Conservation (phyloP, 2,888 invertebrate species). For the Hypena proboscidalis region DNA sequence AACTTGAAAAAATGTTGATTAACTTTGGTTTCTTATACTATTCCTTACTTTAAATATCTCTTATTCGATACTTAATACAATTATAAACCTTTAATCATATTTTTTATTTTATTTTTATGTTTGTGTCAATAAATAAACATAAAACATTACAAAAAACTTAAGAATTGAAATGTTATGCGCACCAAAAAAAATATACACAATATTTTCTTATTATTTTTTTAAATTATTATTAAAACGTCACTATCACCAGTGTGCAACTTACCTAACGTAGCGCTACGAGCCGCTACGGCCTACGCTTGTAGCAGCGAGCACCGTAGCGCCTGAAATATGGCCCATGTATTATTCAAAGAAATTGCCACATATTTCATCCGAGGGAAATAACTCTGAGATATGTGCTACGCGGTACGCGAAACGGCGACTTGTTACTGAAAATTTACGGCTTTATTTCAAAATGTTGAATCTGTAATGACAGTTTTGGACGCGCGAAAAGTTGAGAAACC, state of each 20-base stretch:
- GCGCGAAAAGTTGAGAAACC: constrained; percentile 1
- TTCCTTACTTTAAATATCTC: no score
- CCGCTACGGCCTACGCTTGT: constrained; percentile 59
- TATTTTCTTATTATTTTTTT: no score
- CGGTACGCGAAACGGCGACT: constrained; percentile 55
- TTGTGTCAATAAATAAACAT: no score
- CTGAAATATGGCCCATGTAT: constrained; percentile 86
- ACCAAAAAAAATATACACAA: no score
- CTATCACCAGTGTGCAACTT: constrained; percentile 28
- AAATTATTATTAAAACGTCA: constrained; percentile 1
- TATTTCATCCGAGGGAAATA: constrained; percentile 86
- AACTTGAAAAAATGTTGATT: no score
- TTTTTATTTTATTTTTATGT: no score
- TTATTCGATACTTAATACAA: no score
- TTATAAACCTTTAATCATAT: no score
- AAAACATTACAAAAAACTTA: no score
- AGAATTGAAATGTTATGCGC: no score
- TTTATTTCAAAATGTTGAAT: constrained; percentile 36
- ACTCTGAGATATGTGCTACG: constrained; percentile 74
- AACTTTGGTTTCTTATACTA: no score
- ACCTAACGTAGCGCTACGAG: constrained; percentile 44
- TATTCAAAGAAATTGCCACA: constrained; percentile 87
- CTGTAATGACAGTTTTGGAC: constrained; percentile 33
- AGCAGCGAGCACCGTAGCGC: constrained; percentile 54
- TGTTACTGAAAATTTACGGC: constrained; percentile 40